phyloP scores from a whole-genome alignment of 2,113 vertebrate genomes.

The Entosphenus tridentatus region DNA sequence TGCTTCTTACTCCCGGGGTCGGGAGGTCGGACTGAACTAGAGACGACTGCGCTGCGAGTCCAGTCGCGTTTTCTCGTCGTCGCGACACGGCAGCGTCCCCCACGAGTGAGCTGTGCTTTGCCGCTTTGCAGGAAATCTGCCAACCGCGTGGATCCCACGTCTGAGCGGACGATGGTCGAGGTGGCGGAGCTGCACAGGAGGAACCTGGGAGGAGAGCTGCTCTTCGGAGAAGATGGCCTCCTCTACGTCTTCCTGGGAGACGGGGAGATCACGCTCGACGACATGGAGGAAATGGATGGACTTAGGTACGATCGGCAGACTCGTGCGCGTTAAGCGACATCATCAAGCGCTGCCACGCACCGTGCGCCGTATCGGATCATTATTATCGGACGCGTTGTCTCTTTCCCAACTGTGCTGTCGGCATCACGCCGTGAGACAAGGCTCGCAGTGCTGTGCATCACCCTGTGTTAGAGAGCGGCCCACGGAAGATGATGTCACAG shows the following conservation, averaged over 20 bases:
- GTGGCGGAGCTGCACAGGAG: constrained; percentile 86
- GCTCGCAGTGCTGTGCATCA: background rate
- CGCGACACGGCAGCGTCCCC: too few species aligned
- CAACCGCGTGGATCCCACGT: constrained; percentile 65
- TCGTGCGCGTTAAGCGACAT: constrained; percentile 10
- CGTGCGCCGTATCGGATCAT: background rate
- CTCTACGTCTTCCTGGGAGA: constrained; percentile 79
- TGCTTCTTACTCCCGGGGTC: too few species aligned
- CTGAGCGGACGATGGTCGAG: constrained; percentile 61
- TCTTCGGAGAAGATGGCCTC: constrained; percentile 68
- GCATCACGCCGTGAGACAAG: background rate
- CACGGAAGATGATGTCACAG: background rate
- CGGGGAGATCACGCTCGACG: constrained; percentile 92
- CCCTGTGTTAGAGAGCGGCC: background rate
- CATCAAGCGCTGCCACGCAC: background rate
- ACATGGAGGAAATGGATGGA: constrained; percentile 99
- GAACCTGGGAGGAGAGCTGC: constrained; percentile 72
- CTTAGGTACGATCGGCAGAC: constrained; percentile 37
- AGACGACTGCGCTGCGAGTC: too few species aligned
- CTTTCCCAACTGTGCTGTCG: background rate
- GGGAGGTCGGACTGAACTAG: too few species aligned
- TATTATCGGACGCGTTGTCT: background rate
- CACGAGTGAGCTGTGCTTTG: background rate
- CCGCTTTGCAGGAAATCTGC: constrained; percentile 51
- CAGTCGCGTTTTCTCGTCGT: too few species aligned